Percentiles rank a stretch among this genome's conserved stretches.
Conservation (phyloP, 1,140 invertebrate species). For the Achroia grisella region DNA sequence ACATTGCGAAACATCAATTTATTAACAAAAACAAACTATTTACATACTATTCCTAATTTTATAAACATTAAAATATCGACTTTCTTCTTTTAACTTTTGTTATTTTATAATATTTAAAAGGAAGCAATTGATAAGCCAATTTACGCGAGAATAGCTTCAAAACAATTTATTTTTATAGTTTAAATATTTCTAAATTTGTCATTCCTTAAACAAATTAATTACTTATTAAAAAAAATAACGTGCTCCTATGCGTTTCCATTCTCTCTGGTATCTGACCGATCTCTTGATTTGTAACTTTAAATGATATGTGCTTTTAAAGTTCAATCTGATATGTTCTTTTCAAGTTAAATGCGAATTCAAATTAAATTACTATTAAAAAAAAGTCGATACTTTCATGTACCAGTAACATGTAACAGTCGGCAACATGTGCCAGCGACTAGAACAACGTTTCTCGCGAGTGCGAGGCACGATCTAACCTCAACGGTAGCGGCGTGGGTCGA, state of each 20-base stretch:
- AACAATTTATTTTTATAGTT: neutral
- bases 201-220: no score
- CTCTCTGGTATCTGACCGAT: no score
- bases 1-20: constrained; percentile 63
- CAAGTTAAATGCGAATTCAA: constrained; percentile 25
- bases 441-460: constrained; percentile 64
- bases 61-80: constrained; percentile 60
- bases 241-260: no score
- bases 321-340: constrained; percentile 51
- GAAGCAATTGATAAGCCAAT: neutral
- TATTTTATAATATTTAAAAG: neutral
- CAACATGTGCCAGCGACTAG: constrained; percentile 39
- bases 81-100: constrained; percentile 16
- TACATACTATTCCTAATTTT: constrained; percentile 37
- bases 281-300: constrained; percentile 9
- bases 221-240: no score
- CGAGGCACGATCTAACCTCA: constrained; percentile 40
- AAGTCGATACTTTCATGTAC: constrained; percentile 58
- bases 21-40: constrained; percentile 67
- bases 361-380: constrained; percentile 3
- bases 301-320: constrained; percentile 32
- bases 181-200: neutral
- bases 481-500: constrained; percentile 30
- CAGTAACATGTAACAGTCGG: constrained; percentile 48
- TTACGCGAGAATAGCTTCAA: neutral